phyloP scores from a whole-genome alignment of 2,888 invertebrate species.

The Apeira syringaria region DNA sequence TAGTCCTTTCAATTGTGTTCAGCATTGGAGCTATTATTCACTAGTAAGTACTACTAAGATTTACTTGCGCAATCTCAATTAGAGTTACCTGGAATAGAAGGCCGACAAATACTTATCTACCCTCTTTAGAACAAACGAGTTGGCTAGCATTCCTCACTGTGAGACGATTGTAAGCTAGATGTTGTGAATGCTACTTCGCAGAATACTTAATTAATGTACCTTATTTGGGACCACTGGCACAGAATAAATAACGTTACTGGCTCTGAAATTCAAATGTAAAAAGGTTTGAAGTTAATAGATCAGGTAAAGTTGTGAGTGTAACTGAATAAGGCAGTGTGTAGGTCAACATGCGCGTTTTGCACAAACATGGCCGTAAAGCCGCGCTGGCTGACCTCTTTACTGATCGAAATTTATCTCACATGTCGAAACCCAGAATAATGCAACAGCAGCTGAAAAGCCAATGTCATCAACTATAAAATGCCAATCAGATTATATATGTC shows the following conservation, averaged over 20 bases:
- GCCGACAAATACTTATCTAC: not conserved
- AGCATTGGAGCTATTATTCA: not conserved
- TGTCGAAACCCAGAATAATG: slow-evolving; percentile 10
- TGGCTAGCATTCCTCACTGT: too few species aligned
- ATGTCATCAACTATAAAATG: too few species aligned
- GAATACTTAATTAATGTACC: too few species aligned
- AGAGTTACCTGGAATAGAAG: slow-evolving; percentile 9
- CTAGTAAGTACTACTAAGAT: not conserved
- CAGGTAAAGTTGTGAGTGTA: slow-evolving; percentile 29
- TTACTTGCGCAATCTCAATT: slow-evolving; percentile 11
- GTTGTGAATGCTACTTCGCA: too few species aligned
- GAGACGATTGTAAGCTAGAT: too few species aligned
- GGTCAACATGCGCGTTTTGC: slow-evolving; percentile 42
- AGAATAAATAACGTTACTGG: too few species aligned
- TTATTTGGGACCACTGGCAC: too few species aligned
- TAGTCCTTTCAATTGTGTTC: slow-evolving; percentile 9
- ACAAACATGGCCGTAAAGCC: slow-evolving; percentile 29
- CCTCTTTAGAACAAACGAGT: too few species aligned
- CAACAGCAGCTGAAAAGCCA: slow-evolving; percentile 10
- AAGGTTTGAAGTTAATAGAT: slow-evolving; percentile 17
- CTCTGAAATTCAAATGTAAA: too few species aligned
- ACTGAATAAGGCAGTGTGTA: slow-evolving; percentile 45
- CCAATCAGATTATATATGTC: too few species aligned
- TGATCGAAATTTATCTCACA: slow-evolving; percentile 12
- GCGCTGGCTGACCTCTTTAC: slow-evolving; percentile 41